phyloP scores from a whole-genome alignment of 1,140 invertebrate genomes.

The Triops cancriformis region DNA sequence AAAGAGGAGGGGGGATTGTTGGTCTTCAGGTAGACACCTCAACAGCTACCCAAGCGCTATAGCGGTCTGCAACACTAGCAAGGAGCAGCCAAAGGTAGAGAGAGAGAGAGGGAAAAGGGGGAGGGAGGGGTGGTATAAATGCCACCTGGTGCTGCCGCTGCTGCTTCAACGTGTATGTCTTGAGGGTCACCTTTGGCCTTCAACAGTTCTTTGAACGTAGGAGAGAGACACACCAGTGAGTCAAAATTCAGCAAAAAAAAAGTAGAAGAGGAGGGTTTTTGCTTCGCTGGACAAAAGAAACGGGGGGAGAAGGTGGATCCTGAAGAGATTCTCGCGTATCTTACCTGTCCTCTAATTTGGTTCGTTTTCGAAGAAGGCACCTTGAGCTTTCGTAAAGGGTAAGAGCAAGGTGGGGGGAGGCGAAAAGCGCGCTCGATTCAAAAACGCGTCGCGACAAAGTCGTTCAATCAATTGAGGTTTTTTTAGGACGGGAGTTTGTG shows the following conservation, averaged over 20 bases:
- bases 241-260: background rate
- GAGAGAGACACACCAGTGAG: background rate
- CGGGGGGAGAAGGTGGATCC: background rate
- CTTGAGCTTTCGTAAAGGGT: background rate
- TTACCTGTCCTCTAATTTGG: background rate
- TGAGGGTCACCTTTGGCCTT: slow-evolving; percentile 12
- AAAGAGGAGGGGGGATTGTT: background rate
- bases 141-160: slow-evolving; percentile 2
- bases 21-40: background rate
- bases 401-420: background rate
- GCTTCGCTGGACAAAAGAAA: background rate
- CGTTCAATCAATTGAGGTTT: background rate
- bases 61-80: background rate
- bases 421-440: background rate
- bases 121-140: background rate
- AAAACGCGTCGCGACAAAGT: background rate
- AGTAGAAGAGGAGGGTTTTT: background rate
- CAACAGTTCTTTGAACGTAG: background rate
- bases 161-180: background rate
- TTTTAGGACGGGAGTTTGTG: background rate
- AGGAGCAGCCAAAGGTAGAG: background rate
- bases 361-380: background rate
- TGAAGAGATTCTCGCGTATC: background rate
- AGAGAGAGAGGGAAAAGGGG: background rate
- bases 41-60: background rate